Percentiles rank a stretch among this genome's conserved stretches.
These are phyloP conservation scores for Drosophila stalkeri DNA, from an alignment of 2,888 invertebrate genomes.

Conservation along the genomic window DNA sequence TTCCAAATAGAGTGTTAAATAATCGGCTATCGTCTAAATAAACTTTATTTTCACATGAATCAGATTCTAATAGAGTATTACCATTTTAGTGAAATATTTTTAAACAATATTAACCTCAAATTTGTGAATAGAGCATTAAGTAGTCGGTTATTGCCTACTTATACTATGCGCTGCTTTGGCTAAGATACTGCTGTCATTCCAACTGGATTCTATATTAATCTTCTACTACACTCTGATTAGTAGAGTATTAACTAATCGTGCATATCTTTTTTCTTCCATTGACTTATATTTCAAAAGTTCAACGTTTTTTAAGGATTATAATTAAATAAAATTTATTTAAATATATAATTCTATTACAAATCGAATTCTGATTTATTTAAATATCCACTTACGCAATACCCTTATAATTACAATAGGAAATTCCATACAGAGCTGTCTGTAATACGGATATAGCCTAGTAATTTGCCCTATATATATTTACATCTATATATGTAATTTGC, in stretches of 20 bases:
- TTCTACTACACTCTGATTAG: no score
- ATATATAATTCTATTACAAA: no score
- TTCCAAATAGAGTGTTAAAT: no score
- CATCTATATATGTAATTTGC: background rate
- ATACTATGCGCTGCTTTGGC: background rate
- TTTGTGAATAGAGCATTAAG: background rate
- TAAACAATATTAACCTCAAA: background rate
- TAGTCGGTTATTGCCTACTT: background rate
- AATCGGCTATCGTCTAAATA: no score
- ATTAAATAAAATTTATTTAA: background rate
- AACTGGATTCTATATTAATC: background rate
- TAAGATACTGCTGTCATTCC: background rate
- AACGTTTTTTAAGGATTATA: background rate
- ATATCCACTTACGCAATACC: no score
- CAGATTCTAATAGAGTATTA: no score
- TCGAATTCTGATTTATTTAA: no score
- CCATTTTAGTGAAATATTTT: no score
- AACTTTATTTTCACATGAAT: no score
- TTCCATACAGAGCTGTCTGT: background rate
- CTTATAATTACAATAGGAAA: no score
- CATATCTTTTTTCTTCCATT: background rate
- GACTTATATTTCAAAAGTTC: no score
- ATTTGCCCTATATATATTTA: background rate
- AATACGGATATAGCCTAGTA: background rate
- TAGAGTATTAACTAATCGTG: background rate